These are phyloP conservation scores for Ophion obscuratus DNA, from an alignment of 2,888 invertebrate genomes.

Conservation along the genomic window DNA sequence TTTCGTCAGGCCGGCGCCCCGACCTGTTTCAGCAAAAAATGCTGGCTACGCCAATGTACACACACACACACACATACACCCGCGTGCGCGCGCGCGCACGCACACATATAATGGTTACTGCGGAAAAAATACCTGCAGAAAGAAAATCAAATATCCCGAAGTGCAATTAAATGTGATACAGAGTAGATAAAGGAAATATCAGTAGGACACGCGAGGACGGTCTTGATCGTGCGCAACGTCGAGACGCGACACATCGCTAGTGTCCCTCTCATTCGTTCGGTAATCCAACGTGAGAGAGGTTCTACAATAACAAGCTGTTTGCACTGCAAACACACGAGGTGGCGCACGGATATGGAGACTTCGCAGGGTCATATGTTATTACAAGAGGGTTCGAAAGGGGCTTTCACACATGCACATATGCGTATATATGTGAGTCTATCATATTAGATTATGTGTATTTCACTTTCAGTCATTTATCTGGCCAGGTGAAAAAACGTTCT, in stretches of 20 bases:
- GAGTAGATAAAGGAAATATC: no score
- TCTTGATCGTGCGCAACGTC: background rate
- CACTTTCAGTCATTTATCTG: background rate
- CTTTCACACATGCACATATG: background rate
- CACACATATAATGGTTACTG: no score
- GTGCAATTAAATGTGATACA: no score
- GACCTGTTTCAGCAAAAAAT: no score
- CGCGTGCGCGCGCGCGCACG: no score
- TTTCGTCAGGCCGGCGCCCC: no score
- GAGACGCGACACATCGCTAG: background rate
- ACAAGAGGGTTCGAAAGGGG: background rate
- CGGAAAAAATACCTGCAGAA: no score
- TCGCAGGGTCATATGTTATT: background rate
- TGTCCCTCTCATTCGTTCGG: background rate
- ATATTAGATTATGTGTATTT: background rate
- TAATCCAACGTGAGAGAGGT: background rate
- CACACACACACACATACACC: no score
- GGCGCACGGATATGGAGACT: background rate
- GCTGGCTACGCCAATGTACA: no score
- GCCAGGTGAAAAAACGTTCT: background rate
- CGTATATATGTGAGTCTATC: background rate
- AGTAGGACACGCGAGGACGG: background rate
- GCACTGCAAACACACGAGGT: background rate
- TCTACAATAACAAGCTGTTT: background rate
- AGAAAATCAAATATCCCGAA: no score